These are phyloP conservation scores for Tychaedon coryphoeus DNA, from an alignment of 2,113 vertebrate genomes.

Conservation along the genomic window DNA sequence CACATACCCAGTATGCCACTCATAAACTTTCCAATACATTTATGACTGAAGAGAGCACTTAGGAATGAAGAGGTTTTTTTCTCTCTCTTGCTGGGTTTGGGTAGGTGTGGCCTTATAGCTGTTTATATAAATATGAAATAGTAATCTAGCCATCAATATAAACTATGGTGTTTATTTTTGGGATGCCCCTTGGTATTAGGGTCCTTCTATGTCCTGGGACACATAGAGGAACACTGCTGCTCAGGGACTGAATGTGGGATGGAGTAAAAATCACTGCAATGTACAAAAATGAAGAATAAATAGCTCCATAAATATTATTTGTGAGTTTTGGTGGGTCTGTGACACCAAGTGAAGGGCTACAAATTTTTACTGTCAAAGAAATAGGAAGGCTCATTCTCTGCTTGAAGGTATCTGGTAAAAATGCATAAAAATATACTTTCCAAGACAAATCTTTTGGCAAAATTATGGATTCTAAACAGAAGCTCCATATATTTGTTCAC, in stretches of 20 bases:
- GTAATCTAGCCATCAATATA: neutral
- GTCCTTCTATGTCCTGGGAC: rapidly evolving
- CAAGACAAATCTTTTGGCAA: neutral
- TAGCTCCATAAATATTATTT: neutral
- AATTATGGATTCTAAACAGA: neutral
- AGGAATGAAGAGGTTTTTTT: neutral
- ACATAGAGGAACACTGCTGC: neutral
- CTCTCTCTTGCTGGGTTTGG: neutral
- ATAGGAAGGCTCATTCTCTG: neutral
- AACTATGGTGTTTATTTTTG: neutral
- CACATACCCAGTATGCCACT: neutral
- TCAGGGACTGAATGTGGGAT: neutral
- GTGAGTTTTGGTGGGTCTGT: neutral
- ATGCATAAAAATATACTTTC: neutral
- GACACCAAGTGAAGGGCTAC: neutral
- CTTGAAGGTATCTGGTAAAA: neutral
- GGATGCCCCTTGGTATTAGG: neutral
- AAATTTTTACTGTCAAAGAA: neutral
- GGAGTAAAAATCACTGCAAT: neutral
- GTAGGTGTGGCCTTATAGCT: neutral
- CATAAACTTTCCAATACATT: neutral
- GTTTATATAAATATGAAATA: neutral
- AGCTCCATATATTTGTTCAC: neutral
- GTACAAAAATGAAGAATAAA: neutral
- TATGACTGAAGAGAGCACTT: neutral